Base-by-base conservation (phyloP, 1,140 invertebrate species). In the Onthophagus taurus region DNA sequence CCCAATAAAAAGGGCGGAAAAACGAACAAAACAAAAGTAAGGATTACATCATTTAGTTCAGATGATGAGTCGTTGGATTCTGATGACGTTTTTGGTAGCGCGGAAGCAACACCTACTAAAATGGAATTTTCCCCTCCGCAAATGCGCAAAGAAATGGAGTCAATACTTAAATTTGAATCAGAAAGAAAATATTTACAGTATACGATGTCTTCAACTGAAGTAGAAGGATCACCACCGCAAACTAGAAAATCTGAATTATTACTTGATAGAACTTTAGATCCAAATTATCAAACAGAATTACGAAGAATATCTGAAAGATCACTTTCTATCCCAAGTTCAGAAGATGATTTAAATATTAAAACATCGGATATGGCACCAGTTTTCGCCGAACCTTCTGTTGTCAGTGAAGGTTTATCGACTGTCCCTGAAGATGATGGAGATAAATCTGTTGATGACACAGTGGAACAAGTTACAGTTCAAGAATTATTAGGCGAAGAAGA, bases 201-300 rank as follows among this genome's bases (percentile, higher is more conserved):
- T 58, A 80, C 78, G 3, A 81, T 81, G 78, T 80, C 77, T 44
- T 81, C 78, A 0, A 81, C 78, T 3, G 78, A 81, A 67, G 78
- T 81, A 8, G 78, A 81, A 63, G 78, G 78, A 4, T 81, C 78
- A 2, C 78, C 77, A 1, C 78, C 78, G 2, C 76, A 78, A 47
- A 78, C 76, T 48, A 61, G 77, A 13, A 78, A 59, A 74, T 72
- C 57, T 54, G 77, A 46, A 68, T 75, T 30, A 65, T 69, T 26
- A 68, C 75, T 53, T 54, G 77, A 24, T 17, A 72, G 77, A 59
- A 68, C 73, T 26, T 54, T 78, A 13, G 78, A 80, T 51, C 72
- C 68, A 11, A 68, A 69, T 43, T 66, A 66, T 50, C 69, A 76
- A 23, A 75, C 74, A 2, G 78, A 80, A 53, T 58, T 81, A 30